Percentiles rank a stretch among this genome's conserved stretches.
Evolutionary conservation across 2,113 vertebrate genomes (phyloP).

Genomic region (Cyphomyrus plagiostoma): DNA sequence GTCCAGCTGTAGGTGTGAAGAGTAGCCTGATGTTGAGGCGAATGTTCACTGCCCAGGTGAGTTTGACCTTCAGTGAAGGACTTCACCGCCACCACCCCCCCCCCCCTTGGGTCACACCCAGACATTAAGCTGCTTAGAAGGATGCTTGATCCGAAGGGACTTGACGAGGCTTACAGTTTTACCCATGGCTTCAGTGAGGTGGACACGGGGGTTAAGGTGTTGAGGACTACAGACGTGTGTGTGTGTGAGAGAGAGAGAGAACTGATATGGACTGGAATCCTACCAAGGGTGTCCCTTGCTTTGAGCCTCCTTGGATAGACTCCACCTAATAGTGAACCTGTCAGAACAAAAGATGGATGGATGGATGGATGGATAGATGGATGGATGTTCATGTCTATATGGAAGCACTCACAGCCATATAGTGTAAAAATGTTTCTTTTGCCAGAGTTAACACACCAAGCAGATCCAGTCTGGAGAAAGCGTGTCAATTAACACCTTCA

Average conservation of each 20-base stretch:
- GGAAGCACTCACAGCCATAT: neutral
- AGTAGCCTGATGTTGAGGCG: neutral
- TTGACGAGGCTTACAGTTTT: neutral
- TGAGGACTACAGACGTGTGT: neutral
- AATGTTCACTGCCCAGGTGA: neutral
- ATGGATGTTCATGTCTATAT: neutral
- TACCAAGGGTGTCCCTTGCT: neutral
- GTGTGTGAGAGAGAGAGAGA: neutral
- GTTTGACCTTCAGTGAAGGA: neutral
- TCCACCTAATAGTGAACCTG: neutral
- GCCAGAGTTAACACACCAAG: neutral
- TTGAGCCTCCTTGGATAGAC: neutral
- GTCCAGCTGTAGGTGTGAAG: neutral
- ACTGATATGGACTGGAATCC: neutral
- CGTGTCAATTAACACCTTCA: neutral
- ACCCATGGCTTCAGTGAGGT: neutral
- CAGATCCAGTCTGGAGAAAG: neutral
- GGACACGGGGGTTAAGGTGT: neutral
- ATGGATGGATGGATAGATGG: neutral
- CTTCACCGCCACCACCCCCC: neutral
- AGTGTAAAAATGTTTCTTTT: neutral
- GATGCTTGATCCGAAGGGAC: neutral
- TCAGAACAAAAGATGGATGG: neutral
- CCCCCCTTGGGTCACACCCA: neutral
- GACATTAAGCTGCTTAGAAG: neutral